Conservation (phyloP, 2,797 vertebrate genomes). For the Esox masquinongy region DNA sequence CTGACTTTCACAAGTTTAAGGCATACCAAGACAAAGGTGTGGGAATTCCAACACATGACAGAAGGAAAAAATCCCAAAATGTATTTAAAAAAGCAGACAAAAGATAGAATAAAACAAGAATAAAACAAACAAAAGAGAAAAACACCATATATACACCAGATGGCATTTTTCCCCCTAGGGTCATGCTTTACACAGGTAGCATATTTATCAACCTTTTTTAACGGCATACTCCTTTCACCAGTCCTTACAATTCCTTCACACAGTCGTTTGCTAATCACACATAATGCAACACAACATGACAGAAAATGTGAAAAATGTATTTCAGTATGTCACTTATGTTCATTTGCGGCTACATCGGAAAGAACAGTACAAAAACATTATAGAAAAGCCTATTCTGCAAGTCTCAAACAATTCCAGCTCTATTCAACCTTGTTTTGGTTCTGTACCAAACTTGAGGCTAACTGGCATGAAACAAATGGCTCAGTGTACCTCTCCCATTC, state of each 20-base stretch:
- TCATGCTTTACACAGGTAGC: too few species aligned
- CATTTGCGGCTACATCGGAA: neutral
- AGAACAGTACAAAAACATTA: constrained; percentile 16
- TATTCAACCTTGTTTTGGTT: constrained; percentile 27
- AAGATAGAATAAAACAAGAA: neutral
- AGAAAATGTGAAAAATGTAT: neutral
- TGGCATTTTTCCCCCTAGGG: too few species aligned
- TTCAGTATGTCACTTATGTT: constrained; percentile 9
- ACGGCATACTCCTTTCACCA: constrained; percentile 35
- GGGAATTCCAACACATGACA: too few species aligned
- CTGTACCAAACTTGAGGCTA: constrained; percentile 19
- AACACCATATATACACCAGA: too few species aligned
- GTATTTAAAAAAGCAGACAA: neutral
- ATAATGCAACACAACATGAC: constrained; percentile 10
- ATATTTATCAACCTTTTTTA: neutral
- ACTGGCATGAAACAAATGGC: constrained; percentile 28
- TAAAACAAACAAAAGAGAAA: neutral
- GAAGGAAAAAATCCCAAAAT: too few species aligned
- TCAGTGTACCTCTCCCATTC: constrained; percentile 38
- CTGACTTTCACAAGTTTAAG: too few species aligned
- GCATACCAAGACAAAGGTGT: too few species aligned
- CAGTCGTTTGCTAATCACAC: constrained; percentile 24
- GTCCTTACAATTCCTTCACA: constrained; percentile 23
- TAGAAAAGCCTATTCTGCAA: constrained; percentile 16
- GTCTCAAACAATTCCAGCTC: constrained; percentile 35